A percentile compares a stretch with the other conserved stretches of the same genome.
Conservation (phyloP, 2,797 vertebrate genomes). For the Perodicticus potto region DNA sequence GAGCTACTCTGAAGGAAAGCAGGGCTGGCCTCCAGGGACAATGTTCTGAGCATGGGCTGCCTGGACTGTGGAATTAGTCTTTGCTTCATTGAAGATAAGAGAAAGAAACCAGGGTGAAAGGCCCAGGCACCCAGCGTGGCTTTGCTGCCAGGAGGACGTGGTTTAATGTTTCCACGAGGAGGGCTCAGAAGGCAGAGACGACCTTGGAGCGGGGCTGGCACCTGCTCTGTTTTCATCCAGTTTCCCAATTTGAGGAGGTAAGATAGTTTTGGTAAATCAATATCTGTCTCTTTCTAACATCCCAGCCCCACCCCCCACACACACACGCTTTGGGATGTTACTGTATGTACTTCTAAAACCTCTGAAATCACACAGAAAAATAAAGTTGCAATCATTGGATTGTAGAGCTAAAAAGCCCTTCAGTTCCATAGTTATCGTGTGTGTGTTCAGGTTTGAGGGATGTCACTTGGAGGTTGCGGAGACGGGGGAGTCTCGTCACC, state of each 20-base stretch:
- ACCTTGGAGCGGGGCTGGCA: background rate
- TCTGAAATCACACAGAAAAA: background rate
- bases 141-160: rapidly evolving
- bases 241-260: background rate
- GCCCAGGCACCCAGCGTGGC: rapidly evolving
- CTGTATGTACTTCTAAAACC: background rate
- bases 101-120: too few relatives aligned
- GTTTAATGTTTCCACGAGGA: too few relatives aligned
- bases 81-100: background rate
- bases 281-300: background rate
- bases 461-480: background rate
- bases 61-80: background rate
- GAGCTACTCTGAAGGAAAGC: background rate
- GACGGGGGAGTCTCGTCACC: too few relatives aligned
- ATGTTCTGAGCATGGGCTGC: background rate
- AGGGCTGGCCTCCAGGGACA: background rate
- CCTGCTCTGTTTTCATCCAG: background rate
- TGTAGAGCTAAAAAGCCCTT: background rate
- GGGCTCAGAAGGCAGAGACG: background rate
- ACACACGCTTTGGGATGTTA: too few relatives aligned
- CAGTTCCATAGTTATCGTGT: too few relatives aligned
- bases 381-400: background rate
- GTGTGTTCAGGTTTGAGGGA: background rate
- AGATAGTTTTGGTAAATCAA: background rate
- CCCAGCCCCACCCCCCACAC: background rate